A percentile compares a stretch with the other conserved stretches of the same genome.
Conservation (phyloP, 1,140 invertebrate species). For the Drosophila kohkoa region DNA sequence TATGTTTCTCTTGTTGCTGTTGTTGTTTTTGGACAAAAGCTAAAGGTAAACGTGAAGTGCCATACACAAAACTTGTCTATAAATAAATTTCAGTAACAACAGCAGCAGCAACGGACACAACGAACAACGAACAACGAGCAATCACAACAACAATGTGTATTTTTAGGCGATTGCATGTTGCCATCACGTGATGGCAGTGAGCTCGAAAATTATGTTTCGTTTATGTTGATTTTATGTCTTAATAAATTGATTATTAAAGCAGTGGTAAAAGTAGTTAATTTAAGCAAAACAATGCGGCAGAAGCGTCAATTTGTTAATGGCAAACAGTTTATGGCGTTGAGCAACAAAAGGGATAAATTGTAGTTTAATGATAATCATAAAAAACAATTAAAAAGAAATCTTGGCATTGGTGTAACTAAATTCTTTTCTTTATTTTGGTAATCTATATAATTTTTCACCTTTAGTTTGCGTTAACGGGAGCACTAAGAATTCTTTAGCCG, state of each 20-base stretch:
- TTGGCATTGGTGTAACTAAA: neutral
- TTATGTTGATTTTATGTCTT: slow-evolving; percentile 70
- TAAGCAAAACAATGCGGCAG: neutral
- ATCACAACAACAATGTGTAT: slow-evolving; percentile 43
- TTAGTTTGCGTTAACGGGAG: slow-evolving; percentile 6
- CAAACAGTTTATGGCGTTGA: neutral
- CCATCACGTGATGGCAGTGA: slow-evolving; percentile 59
- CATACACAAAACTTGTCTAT: slow-evolving; percentile 27
- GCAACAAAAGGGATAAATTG: neutral
- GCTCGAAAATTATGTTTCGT: slow-evolving; percentile 60
- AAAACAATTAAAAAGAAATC: too few species aligned
- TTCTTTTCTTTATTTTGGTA: slow-evolving; percentile 7
- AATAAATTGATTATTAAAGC: slow-evolving; percentile 36
- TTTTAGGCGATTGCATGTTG: slow-evolving; percentile 64
- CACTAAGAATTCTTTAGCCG: slow-evolving; percentile 31
- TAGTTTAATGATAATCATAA: neutral
- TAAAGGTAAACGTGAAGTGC: slow-evolving; percentile 49
- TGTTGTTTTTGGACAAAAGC: slow-evolving; percentile 55
- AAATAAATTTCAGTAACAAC: slow-evolving; percentile 30
- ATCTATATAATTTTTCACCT: slow-evolving; percentile 13
- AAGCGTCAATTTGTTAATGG: slow-evolving; percentile 13
- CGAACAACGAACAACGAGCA: slow-evolving; percentile 8
- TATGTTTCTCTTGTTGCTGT: slow-evolving; percentile 13
- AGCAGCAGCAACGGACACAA: neutral
- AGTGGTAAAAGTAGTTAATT: neutral